A percentile compares a stretch with the other conserved stretches of the same genome.
These are phyloP conservation scores for Theocolax elegans DNA, from an alignment of 1,140 invertebrate genomes.

Conservation along the genomic window DNA sequence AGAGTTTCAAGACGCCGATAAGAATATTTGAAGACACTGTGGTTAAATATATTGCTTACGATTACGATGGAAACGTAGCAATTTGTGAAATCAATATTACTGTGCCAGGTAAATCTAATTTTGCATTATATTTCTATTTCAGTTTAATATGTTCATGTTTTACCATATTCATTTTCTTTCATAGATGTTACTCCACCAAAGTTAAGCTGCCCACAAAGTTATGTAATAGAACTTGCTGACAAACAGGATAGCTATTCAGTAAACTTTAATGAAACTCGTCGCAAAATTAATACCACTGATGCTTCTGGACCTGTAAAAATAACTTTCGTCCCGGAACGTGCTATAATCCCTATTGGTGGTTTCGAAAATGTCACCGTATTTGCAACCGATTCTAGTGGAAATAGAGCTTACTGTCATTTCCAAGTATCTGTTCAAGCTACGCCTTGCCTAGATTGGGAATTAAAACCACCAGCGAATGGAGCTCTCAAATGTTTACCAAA, in stretches of 20 bases:
- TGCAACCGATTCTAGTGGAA: constrained; percentile 89
- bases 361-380: constrained; percentile 95
- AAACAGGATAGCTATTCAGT: constrained; percentile 90
- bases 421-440: constrained; percentile 94
- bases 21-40: constrained; percentile 91
- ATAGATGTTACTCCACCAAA: constrained; percentile 91
- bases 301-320: constrained; percentile 88
- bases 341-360: constrained; percentile 87
- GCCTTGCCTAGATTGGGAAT: constrained; percentile 93
- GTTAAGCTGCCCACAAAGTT: constrained; percentile 94
- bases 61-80: constrained; percentile 96
- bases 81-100: constrained; percentile 97
- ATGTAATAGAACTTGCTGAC: constrained; percentile 91
- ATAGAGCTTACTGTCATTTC: constrained; percentile 92
- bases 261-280: constrained; percentile 91
- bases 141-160: too few species aligned
- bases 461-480: constrained; percentile 88
- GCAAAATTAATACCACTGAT: constrained; percentile 88
- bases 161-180: background rate
- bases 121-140: background rate
- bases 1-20: constrained; percentile 89
- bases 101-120: constrained; percentile 73
- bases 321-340: constrained; percentile 85
- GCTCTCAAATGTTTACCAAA: constrained; percentile 86
- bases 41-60: constrained; percentile 94